Conservation (phyloP, 2,797 vertebrate genomes). For the Triplophysa yarkandensis region DNA sequence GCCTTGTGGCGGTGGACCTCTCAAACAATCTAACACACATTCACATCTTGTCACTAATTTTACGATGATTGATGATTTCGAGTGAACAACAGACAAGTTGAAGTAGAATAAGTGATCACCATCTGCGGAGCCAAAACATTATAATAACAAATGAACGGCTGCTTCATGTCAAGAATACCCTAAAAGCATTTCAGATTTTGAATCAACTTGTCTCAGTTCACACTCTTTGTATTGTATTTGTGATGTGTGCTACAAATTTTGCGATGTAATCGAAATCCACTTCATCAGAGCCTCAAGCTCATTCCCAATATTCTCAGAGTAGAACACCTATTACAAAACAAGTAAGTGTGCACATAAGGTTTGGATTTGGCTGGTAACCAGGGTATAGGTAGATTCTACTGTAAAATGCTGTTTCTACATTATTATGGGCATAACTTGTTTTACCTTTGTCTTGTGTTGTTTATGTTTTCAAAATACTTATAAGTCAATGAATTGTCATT, state of each 20-base stretch:
- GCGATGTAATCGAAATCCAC: constrained; percentile 15
- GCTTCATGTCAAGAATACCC: not conserved
- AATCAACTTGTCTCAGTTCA: not conserved
- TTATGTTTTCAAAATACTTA: too few species aligned
- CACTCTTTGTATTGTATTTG: not conserved
- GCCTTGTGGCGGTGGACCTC: constrained; percentile 21
- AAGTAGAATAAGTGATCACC: constrained; percentile 34
- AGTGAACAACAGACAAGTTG: constrained; percentile 31
- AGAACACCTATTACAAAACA: constrained; percentile 3
- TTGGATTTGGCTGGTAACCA: not conserved
- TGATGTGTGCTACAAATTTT: constrained; percentile 1
- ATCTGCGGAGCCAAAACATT: constrained; percentile 30
- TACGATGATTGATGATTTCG: constrained; percentile 36
- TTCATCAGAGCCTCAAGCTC: not conserved
- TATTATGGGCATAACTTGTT: not conserved
- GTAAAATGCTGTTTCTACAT: not conserved
- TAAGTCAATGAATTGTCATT: not conserved
- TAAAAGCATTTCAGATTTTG: constrained; percentile 6
- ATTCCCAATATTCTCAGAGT: constrained; percentile 5
- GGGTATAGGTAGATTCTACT: not conserved
- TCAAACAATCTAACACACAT: constrained; percentile 16
- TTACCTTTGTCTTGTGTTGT: not conserved
- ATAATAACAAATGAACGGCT: constrained; percentile 27
- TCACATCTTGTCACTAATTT: constrained; percentile 20
- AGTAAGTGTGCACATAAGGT: constrained; percentile 5